Conservation (phyloP, 1,140 invertebrate genomes). For the Aphaenogaster ashmeadi region DNA sequence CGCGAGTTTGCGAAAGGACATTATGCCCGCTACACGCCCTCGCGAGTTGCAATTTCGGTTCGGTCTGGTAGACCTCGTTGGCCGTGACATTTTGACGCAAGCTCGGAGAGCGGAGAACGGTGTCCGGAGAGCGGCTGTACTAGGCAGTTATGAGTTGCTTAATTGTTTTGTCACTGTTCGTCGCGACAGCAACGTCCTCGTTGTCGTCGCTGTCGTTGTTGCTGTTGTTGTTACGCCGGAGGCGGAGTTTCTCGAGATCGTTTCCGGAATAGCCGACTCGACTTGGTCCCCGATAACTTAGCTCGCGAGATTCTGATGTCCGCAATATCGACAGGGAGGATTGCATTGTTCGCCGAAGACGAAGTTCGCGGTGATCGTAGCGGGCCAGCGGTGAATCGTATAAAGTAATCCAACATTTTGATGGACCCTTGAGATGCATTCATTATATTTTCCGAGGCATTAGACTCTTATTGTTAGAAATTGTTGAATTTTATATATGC, state of each 20-base stretch:
- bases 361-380: slow-evolving; percentile 38
- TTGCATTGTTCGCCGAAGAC: slow-evolving; percentile 69
- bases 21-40: slow-evolving; percentile 80
- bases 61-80: slow-evolving; percentile 86
- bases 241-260: slow-evolving; percentile 69
- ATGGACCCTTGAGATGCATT: neutral
- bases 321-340: slow-evolving; percentile 71
- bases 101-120: slow-evolving; percentile 76
- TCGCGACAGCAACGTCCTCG: slow-evolving; percentile 56
- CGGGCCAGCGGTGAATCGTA: neutral
- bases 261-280: slow-evolving; percentile 72
- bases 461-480: neutral
- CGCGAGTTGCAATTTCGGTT: slow-evolving; percentile 81
- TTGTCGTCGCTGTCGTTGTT: slow-evolving; percentile 52
- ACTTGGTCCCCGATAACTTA: slow-evolving; percentile 72
- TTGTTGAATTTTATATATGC: neutral
- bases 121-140: slow-evolving; percentile 78
- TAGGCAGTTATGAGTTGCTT: slow-evolving; percentile 86
- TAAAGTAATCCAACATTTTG: neutral
- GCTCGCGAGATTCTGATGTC: slow-evolving; percentile 69
- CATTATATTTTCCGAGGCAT: neutral
- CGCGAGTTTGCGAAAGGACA: slow-evolving; percentile 75
- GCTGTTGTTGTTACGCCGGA: slow-evolving; percentile 52
- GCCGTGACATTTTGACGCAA: slow-evolving; percentile 86
- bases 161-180: slow-evolving; percentile 86